These are phyloP conservation scores for Cathartes aura DNA, from an alignment of 2,113 vertebrate genomes.

Conservation along the genomic window DNA sequence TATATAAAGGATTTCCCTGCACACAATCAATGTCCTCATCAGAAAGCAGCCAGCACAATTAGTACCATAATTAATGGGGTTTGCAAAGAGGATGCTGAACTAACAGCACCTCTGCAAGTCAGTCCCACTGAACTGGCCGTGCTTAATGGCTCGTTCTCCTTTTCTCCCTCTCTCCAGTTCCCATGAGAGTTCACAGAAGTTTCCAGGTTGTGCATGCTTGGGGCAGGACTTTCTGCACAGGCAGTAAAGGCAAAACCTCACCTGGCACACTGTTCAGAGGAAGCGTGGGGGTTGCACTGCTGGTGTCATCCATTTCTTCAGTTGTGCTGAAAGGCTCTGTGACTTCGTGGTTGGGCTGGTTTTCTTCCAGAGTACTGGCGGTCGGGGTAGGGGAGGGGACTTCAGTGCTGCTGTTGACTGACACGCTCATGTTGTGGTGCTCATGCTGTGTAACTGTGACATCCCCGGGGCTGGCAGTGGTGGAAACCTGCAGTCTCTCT, in stretches of 20 bases:
- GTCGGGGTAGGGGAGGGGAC: background rate
- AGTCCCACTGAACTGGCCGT: background rate
- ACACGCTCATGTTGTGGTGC: background rate
- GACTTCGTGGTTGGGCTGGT: background rate
- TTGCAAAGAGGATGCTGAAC: background rate
- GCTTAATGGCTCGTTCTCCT: background rate
- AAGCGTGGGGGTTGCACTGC: background rate
- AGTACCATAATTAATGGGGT: background rate
- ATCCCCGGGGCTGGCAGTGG: background rate
- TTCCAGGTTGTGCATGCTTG: background rate
- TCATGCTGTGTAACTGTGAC: background rate
- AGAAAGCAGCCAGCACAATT: background rate
- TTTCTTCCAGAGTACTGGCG: background rate
- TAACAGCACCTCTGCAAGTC: background rate
- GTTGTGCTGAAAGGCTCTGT: conserved; percentile 1
- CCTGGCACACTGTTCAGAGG: background rate
- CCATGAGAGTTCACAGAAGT: background rate
- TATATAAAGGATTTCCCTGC: background rate
- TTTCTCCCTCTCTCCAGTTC: background rate
- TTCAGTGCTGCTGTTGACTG: conserved; percentile 12
- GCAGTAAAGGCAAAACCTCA: conserved; percentile 23
- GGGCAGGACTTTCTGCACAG: background rate
- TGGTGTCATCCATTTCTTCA: background rate
- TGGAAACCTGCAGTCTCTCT: background rate
- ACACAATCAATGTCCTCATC: background rate